A percentile compares a stretch with the other conserved stretches of the same genome.
phyloP scores from a whole-genome alignment of 2,888 invertebrate species.

The Eugnorisma glareosa region DNA sequence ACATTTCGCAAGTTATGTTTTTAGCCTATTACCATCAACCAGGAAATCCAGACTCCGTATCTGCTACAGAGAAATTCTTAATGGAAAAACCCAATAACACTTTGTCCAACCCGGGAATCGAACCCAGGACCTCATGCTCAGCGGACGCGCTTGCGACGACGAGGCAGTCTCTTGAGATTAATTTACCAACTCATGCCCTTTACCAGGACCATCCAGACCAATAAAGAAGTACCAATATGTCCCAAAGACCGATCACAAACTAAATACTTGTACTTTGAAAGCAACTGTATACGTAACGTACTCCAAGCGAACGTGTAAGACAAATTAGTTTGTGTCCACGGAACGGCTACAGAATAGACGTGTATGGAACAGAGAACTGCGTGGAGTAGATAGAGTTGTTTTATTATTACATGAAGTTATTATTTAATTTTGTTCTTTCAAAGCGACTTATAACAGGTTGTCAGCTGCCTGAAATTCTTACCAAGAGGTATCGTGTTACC shows the following conservation, averaged over 20 bases:
- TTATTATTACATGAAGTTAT: slow-evolving; percentile 1
- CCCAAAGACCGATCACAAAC: slow-evolving; percentile 15
- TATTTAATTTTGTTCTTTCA: background rate
- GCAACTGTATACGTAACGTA: slow-evolving; percentile 33
- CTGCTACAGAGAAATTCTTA: too few species aligned
- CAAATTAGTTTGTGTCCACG: slow-evolving; percentile 76
- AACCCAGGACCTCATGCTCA: too few species aligned
- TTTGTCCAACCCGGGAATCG: too few species aligned
- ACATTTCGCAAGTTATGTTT: too few species aligned
- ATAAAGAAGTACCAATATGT: slow-evolving; percentile 20
- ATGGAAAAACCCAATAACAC: too few species aligned
- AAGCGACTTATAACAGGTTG: background rate
- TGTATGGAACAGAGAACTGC: slow-evolving; percentile 22
- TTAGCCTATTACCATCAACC: too few species aligned
- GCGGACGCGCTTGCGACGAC: too few species aligned
- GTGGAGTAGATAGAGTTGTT: slow-evolving; percentile 37
- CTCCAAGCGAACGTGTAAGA: slow-evolving; percentile 73
- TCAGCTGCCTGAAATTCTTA: background rate
- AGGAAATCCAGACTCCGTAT: too few species aligned
- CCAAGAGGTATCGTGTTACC: background rate
- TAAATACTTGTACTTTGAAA: slow-evolving; percentile 50
- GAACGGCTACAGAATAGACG: slow-evolving; percentile 48
- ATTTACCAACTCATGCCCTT: too few species aligned
- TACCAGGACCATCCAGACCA: too few species aligned
- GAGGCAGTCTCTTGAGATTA: too few species aligned